A percentile compares a stretch with the other conserved stretches of the same genome.
Evolutionary conservation across 2,113 vertebrate genomes (phyloP).

Genomic region (Tiliqua scincoides): DNA sequence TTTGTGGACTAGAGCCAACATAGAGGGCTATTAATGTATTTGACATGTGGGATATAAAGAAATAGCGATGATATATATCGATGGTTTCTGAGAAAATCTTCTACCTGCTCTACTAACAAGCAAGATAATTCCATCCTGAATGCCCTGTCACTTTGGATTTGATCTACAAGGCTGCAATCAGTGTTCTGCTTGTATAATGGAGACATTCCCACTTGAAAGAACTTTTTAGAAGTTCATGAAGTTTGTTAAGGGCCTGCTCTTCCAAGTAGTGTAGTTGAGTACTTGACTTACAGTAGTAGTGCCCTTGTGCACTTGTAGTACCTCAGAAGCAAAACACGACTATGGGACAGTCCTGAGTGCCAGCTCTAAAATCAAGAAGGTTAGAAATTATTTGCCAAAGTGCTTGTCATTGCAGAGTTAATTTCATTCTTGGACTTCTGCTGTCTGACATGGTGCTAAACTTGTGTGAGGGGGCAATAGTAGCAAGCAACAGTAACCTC

Average conservation of each 20-base stretch:
- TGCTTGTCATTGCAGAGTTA: neutral
- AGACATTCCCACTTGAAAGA: neutral
- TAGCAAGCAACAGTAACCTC: neutral
- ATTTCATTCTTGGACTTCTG: neutral
- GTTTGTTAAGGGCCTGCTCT: neutral
- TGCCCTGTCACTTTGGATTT: accelerated
- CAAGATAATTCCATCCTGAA: neutral
- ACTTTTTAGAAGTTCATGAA: neutral
- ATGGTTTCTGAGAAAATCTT: neutral
- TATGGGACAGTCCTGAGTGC: neutral
- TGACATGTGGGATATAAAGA: neutral
- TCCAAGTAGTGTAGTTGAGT: neutral
- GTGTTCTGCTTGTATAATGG: no score
- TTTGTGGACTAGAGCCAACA: no score
- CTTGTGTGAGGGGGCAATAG: neutral
- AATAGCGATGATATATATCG: neutral
- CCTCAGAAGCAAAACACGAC: no score
- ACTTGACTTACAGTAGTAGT: neutral
- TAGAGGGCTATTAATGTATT: constrained; percentile 1
- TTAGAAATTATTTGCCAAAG: neutral
- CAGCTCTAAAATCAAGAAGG: neutral
- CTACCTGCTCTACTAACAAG: neutral
- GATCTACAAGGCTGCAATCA: no score
- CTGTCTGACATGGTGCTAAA: neutral
- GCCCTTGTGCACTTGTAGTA: no score